Conservation (phyloP, 2,888 invertebrate species). For the Argyresthia goedartella region DNA sequence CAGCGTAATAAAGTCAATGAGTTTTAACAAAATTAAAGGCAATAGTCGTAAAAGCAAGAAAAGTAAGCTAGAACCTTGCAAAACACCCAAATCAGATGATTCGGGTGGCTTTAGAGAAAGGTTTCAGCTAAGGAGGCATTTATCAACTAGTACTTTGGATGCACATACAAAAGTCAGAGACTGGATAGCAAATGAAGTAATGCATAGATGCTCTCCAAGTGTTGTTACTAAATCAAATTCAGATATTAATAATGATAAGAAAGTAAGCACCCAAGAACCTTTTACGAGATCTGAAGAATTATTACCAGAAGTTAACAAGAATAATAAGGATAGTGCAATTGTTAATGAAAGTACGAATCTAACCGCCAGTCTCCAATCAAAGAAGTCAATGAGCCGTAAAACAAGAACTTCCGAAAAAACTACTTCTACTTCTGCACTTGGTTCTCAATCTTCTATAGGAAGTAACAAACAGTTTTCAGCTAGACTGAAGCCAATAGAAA, state of each 20-base stretch:
- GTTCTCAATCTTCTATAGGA: slow-evolving; percentile 50
- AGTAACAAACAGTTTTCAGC: slow-evolving; percentile 41
- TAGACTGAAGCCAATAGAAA: slow-evolving; percentile 32
- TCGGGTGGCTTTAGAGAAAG: slow-evolving; percentile 70
- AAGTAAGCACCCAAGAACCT: slow-evolving; percentile 31
- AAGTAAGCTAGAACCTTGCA: slow-evolving; percentile 61
- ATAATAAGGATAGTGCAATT: slow-evolving; percentile 28
- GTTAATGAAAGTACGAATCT: slow-evolving; percentile 21
- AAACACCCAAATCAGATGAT: slow-evolving; percentile 69
- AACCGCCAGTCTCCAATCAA: slow-evolving; percentile 24
- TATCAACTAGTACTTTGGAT: slow-evolving; percentile 85
- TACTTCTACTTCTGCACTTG: slow-evolving; percentile 56
- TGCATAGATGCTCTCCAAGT: slow-evolving; percentile 78
- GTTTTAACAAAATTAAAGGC: slow-evolving; percentile 58
- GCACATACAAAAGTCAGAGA: slow-evolving; percentile 88
- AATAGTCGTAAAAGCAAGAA: slow-evolving; percentile 64
- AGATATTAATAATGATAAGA: slow-evolving; percentile 41
- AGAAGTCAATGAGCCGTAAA: slow-evolving; percentile 29
- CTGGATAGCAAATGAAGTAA: slow-evolving; percentile 87
- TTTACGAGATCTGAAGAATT: slow-evolving; percentile 61
- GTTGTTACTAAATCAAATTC: slow-evolving; percentile 69
- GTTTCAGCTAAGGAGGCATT: slow-evolving; percentile 77
- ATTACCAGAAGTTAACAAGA: slow-evolving; percentile 40
- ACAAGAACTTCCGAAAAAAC: slow-evolving; percentile 57
- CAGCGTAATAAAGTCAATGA: slow-evolving; percentile 71